These are phyloP conservation scores for Papilio machaon DNA, from an alignment of 1,140 invertebrate species.

Conservation along the genomic window DNA sequence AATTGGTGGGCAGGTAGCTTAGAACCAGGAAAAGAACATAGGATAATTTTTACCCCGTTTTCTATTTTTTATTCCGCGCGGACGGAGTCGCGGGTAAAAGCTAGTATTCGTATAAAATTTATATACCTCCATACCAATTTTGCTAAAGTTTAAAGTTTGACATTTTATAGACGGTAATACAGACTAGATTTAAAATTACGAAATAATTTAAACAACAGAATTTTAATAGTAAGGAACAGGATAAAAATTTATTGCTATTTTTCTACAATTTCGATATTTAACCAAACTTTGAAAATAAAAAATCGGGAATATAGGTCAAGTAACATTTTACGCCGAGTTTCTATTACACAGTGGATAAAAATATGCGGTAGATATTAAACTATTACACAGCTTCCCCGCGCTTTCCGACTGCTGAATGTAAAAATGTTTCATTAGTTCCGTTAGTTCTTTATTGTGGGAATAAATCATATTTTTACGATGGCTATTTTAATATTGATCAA, in stretches of 20 bases:
- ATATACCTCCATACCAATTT: too few species aligned
- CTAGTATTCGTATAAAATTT: too few species aligned
- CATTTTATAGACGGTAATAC: too few species aligned
- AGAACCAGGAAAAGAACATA: too few species aligned
- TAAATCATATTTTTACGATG: constrained; percentile 33
- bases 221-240: too few species aligned
- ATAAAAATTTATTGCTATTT: not conserved
- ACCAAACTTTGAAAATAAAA: not conserved
- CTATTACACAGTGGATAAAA: not conserved
- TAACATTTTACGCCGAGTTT: not conserved
- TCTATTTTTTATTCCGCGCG: too few species aligned
- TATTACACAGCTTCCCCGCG: not conserved
- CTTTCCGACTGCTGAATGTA: not conserved
- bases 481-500: constrained; percentile 17
- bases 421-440: constrained; percentile 35
- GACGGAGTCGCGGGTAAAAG: too few species aligned
- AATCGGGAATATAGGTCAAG: not conserved
- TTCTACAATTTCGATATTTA: not conserved
- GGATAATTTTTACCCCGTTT: too few species aligned
- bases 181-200: too few species aligned
- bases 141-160: too few species aligned
- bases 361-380: constrained; percentile 8
- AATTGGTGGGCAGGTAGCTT: too few species aligned
- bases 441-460: constrained; percentile 28
- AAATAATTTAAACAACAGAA: too few species aligned